These are phyloP conservation scores for Callitettix versicolor DNA, from an alignment of 1,140 invertebrate genomes.

Conservation along the genomic window DNA sequence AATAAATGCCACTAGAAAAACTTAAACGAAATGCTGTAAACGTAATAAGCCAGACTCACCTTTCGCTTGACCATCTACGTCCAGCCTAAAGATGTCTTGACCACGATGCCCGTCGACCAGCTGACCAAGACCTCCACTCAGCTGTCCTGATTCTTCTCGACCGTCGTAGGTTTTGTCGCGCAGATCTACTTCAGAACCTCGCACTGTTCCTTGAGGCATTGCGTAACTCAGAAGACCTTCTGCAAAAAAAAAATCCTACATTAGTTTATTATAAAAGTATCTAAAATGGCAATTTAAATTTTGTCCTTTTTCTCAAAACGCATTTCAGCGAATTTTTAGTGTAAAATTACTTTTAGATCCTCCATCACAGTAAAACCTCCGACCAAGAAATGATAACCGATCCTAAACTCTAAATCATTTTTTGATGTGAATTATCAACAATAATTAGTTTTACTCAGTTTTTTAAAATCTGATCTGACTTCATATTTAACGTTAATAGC, in stretches of 20 bases:
- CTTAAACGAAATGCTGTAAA: no score
- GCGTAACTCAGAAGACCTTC: conserved; percentile 47
- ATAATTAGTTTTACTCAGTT: no score
- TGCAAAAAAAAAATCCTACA: conserved; percentile 25
- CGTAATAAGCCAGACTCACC: no score
- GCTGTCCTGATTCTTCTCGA: conserved; percentile 35
- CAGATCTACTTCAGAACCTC: conserved; percentile 42
- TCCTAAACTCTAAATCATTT: no score
- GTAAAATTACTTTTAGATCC: no score
- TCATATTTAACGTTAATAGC: no score
- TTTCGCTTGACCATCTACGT: conserved; percentile 54
- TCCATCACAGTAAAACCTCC: no score
- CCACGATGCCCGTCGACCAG: conserved; percentile 79
- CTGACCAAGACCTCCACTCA: conserved; percentile 77
- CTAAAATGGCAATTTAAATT: neutral
- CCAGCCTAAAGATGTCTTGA: conserved; percentile 67
- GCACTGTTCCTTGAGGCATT: conserved; percentile 42
- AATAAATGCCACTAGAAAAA: no score
- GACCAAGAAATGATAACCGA: no score
- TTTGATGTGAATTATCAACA: no score
- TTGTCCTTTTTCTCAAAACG: neutral
- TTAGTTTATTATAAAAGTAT: no score
- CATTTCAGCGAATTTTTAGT: neutral
- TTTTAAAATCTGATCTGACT: no score
- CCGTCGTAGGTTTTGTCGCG: conserved; percentile 53